phyloP scores from a whole-genome alignment of 2,888 invertebrate species.

The Melitaea athalia region DNA sequence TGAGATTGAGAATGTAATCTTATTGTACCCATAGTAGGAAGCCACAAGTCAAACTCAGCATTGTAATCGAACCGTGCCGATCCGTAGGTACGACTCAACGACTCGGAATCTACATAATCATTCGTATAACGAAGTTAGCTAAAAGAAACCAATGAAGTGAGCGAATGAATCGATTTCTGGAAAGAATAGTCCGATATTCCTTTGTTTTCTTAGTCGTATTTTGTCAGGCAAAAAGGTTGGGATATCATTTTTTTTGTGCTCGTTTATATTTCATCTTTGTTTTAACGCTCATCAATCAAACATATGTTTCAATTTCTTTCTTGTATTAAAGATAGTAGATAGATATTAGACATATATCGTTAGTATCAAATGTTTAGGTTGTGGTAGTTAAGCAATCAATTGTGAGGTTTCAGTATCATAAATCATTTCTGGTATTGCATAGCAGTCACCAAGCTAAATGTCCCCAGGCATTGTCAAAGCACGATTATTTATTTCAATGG shows the following conservation, averaged over 20 bases:
- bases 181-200: slow-evolving; percentile 48
- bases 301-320: slow-evolving; percentile 51
- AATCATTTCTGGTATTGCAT: slow-evolving; percentile 49
- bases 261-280: slow-evolving; percentile 74
- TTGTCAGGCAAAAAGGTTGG: slow-evolving; percentile 51
- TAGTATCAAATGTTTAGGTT: not conserved
- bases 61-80: slow-evolving; percentile 27
- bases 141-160: slow-evolving; percentile 10
- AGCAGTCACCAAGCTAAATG: slow-evolving; percentile 26
- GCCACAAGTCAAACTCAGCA: slow-evolving; percentile 35
- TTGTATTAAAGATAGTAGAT: not conserved
- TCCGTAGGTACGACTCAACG: slow-evolving; percentile 7
- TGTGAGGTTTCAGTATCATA: slow-evolving; percentile 52
- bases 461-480: slow-evolving; percentile 23
- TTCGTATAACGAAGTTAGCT: slow-evolving; percentile 1
- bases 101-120: slow-evolving; percentile 14
- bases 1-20: slow-evolving; percentile 45
- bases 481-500: slow-evolving; percentile 19
- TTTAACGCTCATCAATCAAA: slow-evolving; percentile 50
- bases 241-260: slow-evolving; percentile 74
- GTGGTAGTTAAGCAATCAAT: slow-evolving; percentile 52
- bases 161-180: slow-evolving; percentile 38
- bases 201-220: slow-evolving; percentile 65
- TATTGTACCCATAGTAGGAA: slow-evolving; percentile 38
- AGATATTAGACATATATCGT: not conserved